Evolutionary conservation across 2,888 invertebrate species (phyloP).

Genomic region (Protonemura montana): DNA sequence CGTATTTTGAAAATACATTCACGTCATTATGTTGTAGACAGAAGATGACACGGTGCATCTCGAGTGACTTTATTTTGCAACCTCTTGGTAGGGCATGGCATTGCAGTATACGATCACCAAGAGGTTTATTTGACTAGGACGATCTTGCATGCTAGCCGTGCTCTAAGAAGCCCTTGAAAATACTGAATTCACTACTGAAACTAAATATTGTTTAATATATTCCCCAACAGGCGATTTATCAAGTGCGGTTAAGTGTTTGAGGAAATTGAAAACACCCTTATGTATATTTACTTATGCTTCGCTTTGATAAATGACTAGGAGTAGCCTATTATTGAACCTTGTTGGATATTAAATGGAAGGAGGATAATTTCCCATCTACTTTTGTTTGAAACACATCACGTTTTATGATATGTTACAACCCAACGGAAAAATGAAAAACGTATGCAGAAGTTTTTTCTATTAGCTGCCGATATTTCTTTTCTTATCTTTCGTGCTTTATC

Average conservation of each 20-base stretch:
- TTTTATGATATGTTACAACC: not conserved
- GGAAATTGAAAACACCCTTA: slow-evolving; percentile 34
- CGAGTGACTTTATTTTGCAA: not conserved
- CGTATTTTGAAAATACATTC: not conserved
- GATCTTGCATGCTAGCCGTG: not conserved
- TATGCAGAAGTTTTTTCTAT: not conserved
- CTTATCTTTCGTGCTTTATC: not conserved
- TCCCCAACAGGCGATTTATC: slow-evolving; percentile 33
- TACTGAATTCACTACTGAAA: not conserved
- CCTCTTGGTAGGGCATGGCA: not conserved
- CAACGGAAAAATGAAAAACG: not conserved
- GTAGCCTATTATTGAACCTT: slow-evolving; percentile 18
- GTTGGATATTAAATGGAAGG: not conserved
- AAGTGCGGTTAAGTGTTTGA: slow-evolving; percentile 32
- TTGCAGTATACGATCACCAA: not conserved
- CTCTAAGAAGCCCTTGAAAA: not conserved
- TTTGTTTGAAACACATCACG: not conserved
- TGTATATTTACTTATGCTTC: slow-evolving; percentile 34
- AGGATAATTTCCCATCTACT: slow-evolving; percentile 13
- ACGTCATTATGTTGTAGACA: not conserved
- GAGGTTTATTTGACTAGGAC: not conserved
- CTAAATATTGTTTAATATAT: slow-evolving; percentile 24
- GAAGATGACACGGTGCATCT: not conserved
- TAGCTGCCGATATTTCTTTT: slow-evolving; percentile 4
- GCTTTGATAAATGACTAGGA: slow-evolving; percentile 20